phyloP scores from a whole-genome alignment of 2,113 vertebrate genomes.

The Anoura caudifer region DNA sequence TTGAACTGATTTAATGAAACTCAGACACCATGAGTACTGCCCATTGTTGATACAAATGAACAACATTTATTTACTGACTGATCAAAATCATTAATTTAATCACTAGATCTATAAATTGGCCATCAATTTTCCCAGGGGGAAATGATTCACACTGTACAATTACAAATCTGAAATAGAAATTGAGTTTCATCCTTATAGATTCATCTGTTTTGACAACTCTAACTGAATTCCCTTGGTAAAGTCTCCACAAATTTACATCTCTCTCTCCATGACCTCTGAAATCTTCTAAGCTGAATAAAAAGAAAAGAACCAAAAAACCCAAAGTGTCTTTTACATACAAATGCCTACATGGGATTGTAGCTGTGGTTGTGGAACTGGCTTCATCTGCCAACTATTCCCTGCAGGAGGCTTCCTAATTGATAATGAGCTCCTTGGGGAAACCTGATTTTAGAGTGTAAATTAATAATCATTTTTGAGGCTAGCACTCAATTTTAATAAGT shows the following conservation, averaged over 20 bases:
- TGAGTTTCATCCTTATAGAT: background rate
- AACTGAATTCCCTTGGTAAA: background rate
- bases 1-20: background rate
- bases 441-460: constrained; percentile 6
- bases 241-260: background rate
- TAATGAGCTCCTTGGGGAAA: background rate
- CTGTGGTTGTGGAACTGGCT: background rate
- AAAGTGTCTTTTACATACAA: background rate
- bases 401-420: background rate
- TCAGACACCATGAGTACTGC: background rate
- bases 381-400: background rate
- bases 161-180: background rate
- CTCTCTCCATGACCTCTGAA: background rate
- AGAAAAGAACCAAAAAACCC: background rate
- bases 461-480: constrained; percentile 2
- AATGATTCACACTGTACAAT: constrained; percentile 14
- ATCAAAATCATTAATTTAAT: background rate
- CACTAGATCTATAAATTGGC: background rate
- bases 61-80: background rate
- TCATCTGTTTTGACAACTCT: background rate
- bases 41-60: background rate
- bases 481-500: background rate
- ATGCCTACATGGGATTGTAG: background rate
- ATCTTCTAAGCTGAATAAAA: background rate
- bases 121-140: background rate